phyloP scores from a whole-genome alignment of 2,113 vertebrate genomes.

The Lepisosteus osseus region DNA sequence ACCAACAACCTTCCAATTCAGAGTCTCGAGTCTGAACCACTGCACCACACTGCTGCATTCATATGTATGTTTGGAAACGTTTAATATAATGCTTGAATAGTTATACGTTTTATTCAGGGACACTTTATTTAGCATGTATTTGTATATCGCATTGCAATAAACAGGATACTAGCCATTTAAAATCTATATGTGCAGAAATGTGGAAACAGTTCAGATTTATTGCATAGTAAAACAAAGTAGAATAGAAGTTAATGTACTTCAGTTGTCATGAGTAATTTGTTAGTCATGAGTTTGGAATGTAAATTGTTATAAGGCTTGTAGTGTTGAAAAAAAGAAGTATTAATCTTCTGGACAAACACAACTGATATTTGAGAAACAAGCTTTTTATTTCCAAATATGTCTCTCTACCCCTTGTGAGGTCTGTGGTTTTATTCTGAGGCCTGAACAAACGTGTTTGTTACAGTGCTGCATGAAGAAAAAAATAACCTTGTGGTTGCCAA shows the following conservation, averaged over 20 bases:
- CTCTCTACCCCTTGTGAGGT: conserved; percentile 28
- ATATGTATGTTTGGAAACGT: too few relatives aligned
- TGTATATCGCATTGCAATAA: neutral
- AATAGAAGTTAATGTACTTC: conserved; percentile 8
- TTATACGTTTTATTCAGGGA: too few relatives aligned
- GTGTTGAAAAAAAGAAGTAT: conserved; percentile 16
- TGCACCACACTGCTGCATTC: too few relatives aligned
- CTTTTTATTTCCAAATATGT: conserved; percentile 22
- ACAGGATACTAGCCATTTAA: conserved; percentile 5
- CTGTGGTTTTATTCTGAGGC: conserved; percentile 30
- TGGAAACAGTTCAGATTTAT: conserved; percentile 23
- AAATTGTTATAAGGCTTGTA: conserved; percentile 32
- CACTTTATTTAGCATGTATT: neutral
- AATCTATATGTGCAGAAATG: conserved; percentile 2
- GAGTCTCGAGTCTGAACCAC: too few relatives aligned
- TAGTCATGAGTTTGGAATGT: conserved; percentile 23
- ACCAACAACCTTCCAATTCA: too few relatives aligned
- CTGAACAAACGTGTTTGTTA: conserved; percentile 39
- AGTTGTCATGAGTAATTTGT: conserved; percentile 28
- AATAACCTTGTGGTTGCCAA: conserved; percentile 49
- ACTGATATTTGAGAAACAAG: conserved; percentile 29
- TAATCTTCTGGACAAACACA: conserved; percentile 25
- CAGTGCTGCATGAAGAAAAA: conserved; percentile 42
- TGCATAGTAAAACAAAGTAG: conserved; percentile 27
- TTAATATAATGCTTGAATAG: too few relatives aligned